Percentiles rank a stretch among this genome's conserved stretches.
These are phyloP conservation scores for Frankliniella fusca DNA, from an alignment of 2,888 invertebrate genomes.

Conservation along the genomic window DNA sequence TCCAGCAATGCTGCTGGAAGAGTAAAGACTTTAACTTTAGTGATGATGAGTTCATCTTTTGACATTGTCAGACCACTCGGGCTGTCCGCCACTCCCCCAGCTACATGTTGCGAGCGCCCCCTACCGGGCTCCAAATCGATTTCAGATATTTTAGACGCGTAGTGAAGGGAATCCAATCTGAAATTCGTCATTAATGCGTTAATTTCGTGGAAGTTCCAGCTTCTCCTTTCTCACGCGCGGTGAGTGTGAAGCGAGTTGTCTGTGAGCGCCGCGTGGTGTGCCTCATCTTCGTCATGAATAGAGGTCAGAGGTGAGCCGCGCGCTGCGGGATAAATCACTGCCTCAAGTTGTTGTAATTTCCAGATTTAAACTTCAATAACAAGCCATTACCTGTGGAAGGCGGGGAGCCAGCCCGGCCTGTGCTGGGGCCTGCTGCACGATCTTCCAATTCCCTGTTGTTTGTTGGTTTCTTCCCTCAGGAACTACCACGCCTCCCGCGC, in stretches of 20 bases:
- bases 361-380: slow-evolving; percentile 26
- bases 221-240: background rate
- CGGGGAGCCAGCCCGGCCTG: background rate
- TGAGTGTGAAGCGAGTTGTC: background rate
- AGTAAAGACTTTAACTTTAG: no score
- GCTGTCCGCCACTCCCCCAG: background rate
- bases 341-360: slow-evolving; percentile 17
- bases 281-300: background rate
- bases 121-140: background rate
- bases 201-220: background rate
- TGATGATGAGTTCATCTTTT: background rate
- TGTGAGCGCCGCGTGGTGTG: background rate
- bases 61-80: background rate
- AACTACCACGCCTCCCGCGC: background rate
- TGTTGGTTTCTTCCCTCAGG: slow-evolving; percentile 7
- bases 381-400: slow-evolving; percentile 12
- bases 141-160: background rate
- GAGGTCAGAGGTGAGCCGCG: slow-evolving; percentile 6
- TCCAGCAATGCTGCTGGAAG: background rate
- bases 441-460: slow-evolving; percentile 1
- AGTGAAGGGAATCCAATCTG: background rate
- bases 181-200: background rate
- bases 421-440: background rate
- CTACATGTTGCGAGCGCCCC: background rate
- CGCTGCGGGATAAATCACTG: background rate